Evolutionary conservation across 2,888 invertebrate species (phyloP).

Genomic region (Drosophila austrosaltans): DNA sequence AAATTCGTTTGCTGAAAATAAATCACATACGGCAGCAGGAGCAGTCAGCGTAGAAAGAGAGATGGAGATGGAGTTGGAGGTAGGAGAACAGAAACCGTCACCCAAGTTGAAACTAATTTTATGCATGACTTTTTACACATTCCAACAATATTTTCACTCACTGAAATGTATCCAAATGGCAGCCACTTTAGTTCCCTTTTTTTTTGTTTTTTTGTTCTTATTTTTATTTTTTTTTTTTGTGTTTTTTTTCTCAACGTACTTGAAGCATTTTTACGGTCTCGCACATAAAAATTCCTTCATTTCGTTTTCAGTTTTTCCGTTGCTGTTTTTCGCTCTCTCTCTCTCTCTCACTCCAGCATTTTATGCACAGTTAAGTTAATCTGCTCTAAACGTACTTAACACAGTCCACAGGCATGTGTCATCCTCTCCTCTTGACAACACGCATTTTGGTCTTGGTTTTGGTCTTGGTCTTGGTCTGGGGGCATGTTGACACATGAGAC

Average conservation of each 20-base stretch:
- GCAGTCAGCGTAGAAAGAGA: neutral
- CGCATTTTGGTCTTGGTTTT: constrained; percentile 15
- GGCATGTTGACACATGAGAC: constrained; percentile 68
- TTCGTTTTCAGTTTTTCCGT: constrained; percentile 18
- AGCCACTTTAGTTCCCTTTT: constrained; percentile 60
- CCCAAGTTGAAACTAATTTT: constrained; percentile 77
- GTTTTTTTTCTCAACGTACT: constrained; percentile 45
- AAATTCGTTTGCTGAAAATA: constrained; percentile 58
- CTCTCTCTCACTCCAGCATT: constrained; percentile 54
- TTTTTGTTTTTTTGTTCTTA: constrained; percentile 10
- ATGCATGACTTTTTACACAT: constrained; percentile 79
- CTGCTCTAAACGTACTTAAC: constrained; percentile 74
- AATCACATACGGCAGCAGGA: constrained; percentile 50
- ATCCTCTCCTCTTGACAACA: constrained; percentile 53
- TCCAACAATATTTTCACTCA: constrained; percentile 71
- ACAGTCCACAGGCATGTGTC: constrained; percentile 71
- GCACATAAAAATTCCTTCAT: constrained; percentile 60
- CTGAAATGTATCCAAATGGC: constrained; percentile 66
- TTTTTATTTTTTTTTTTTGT: constrained; percentile 1
- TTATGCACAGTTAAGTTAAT: constrained; percentile 78
- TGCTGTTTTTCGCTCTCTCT: constrained; percentile 1
- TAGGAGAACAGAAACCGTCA: constrained; percentile 57
- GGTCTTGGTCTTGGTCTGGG: constrained; percentile 17
- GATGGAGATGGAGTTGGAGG: constrained; percentile 26
- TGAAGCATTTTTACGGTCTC: constrained; percentile 66